Evolutionary conservation across 2,888 invertebrate species (phyloP), one percentile per base, ranked within the genome.

Genomic region (Neoascia interrupta): DNA sequence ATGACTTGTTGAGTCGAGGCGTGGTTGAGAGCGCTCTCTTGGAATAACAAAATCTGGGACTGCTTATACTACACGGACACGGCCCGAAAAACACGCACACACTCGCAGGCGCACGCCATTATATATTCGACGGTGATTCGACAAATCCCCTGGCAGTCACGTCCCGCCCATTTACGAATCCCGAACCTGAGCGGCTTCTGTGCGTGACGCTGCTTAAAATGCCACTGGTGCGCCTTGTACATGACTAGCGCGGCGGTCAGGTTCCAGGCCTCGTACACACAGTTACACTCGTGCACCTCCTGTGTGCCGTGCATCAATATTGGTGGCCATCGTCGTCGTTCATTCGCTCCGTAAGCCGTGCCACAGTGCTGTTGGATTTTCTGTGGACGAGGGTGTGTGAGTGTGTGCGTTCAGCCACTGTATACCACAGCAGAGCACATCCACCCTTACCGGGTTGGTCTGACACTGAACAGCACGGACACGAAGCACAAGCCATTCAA

Each of bases 201-300:
- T 86, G 87, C 88, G 88, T 88, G 88, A 88, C 86, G 85, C 88
- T 88, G 87, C 86, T 88, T 88, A 88, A 88, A 88, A 88, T 88
- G 88, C 88, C 87, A 87, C 87, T 88, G 88, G 88, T 87, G 88
- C 86, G 85, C 84, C 85, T 82, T 82, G 88, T 86, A 87, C 88
- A 88, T 88, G 88, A 88, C 88, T 86, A 84, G 83, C 81, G 84
- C 82, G 81, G 81, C 84, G 85, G 87, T 87, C 87, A 88, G 87
- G 87, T 87, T 86, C 84, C 84, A 84, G 39, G 49, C 19, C 75
- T 51, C 41, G 70, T 66, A 66, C 73, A 73, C 79, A 79, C 73
- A 79, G 73, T 76, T 70, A 70, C 43, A 63, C 41, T 58, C 47
- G 39, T 56, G 37, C 69, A 58, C 43, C 36, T 45, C 23, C 54